Base-by-base conservation (phyloP, 2,888 invertebrate species). In the Mesorhabditis belari region DNA sequence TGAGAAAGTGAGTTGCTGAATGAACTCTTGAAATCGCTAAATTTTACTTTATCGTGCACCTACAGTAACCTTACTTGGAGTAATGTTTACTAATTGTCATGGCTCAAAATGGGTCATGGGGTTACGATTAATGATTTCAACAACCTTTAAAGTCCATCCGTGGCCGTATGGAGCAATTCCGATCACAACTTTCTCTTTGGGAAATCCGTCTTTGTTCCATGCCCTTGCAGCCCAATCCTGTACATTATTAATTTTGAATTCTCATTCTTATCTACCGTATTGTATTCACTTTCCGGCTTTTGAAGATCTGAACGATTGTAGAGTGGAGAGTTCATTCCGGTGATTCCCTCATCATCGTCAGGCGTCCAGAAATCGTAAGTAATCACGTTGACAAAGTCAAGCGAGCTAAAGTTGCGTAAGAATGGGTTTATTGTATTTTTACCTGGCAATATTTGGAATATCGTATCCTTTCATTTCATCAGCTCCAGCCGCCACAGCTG, bases 391-490 rank as follows among this genome's bases (percentile, higher is more conserved):
- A 73, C 51, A 35, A 70, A 73, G 63, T 73, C 73, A 21, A 71
- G 58, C 4, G 57, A 52, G 9, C 71, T 71, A 44, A 59, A 71
- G 57, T 35, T n/a, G n/a, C n/a, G n/a, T n/a, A n/a, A n/a, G n/a
- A n/a, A n/a, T n/a, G n/a, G n/a, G n/a, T n/a, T n/a, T n/a, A n/a
- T n/a, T n/a, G n/a, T 5, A 49, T 9, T 29, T 55, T 49, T 67
- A 73, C 66, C 73, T 67, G 49, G 80, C 80, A 21, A 84, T 67
- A 19, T 72, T 72, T 5, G 80, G 75, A 24, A 92, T 84, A 70
- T 92, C 91, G 77, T 92, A 93, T 0, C 90, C 91, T 17, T 87
- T 86, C 64, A 89, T 89, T 54, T 93, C 91, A 0, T 92, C 90
- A 83, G 91, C 90, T 75, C 90, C 90, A 80, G 92, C 92, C 0